phyloP scores from a whole-genome alignment of 2,113 vertebrate genomes.

The Phaethornis superciliosus region DNA sequence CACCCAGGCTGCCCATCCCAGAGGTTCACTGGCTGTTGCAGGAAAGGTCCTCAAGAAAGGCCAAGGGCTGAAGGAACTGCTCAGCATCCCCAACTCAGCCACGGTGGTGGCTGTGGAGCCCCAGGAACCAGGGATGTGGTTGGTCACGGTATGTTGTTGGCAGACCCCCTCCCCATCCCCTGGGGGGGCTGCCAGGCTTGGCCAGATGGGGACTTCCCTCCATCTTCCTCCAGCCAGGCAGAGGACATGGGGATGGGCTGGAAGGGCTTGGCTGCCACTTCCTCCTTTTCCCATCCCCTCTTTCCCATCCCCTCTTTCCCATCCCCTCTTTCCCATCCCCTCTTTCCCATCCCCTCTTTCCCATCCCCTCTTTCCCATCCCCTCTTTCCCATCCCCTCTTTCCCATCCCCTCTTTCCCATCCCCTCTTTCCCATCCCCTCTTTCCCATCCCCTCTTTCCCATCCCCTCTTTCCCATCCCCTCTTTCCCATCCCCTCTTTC shows the following conservation, averaged over 20 bases:
- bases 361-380: no score
- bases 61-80: constrained; percentile 85
- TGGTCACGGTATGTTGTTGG: constrained; percentile 81
- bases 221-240: background rate
- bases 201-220: background rate
- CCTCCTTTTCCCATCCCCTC: background rate
- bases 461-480: no score
- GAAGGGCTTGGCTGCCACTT: rapidly evolving
- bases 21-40: constrained; percentile 15
- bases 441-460: no score
- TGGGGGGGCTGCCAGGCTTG: background rate
- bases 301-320: background rate
- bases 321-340: no score
- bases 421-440: no score
- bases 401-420: no score
- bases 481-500: background rate
- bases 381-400: no score
- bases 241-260: background rate
- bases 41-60: constrained; percentile 82
- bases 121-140: constrained; percentile 86
- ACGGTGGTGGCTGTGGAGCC: constrained; percentile 87
- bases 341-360: no score
- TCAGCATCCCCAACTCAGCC: constrained; percentile 93
- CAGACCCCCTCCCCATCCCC: background rate
- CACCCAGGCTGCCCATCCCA: rapidly evolving